Evolutionary conservation across 92 coral and sea anemone genomes (phyloP), one percentile per base, ranked within the genome.

Genomic region (Umimayanthus chanpuru): DNA sequence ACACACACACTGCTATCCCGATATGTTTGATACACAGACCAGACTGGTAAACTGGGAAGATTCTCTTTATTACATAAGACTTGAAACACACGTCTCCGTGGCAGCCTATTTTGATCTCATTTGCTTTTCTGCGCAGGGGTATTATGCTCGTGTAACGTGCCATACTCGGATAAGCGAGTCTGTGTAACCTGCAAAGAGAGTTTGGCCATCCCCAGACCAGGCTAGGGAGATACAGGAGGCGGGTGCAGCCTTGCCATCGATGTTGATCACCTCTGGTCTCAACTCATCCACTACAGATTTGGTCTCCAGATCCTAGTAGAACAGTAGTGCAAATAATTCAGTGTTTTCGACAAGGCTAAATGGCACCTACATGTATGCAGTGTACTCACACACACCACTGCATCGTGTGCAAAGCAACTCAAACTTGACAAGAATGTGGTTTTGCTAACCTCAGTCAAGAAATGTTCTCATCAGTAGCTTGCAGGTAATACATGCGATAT

Each of bases 201-300:
- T 95, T 89, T 97, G 99, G 32, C 99, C 99, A 79, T 97, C 99
- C 2, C 98, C 95, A 55, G 99, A 97, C 99, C 99, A 97, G 44
- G 99, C 99, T 6, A 97, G 95, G 12, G 99, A 97, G 11, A 97
- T 90, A 47, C 99, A 97, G 2, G 94, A 92, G 25, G 96, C 95
- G 7, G 98, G 88, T 2, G 91, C 92, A 0, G 96, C 92, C 81
- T 97, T 97, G 71, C 99, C 99, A 84, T 96, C 97, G 82, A 96
- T 93, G 88, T 94, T 96, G 26, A 97, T 94, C 44, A 97, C 96
- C 68, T 97, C 99, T 32, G 95, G 98, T 79, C 92, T 86, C 50
- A 97, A 92, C 87, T 97, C 99, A 77, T 97, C 99, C 23, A 97
- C 99, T 0, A 94, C 93, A 2, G 99, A 93, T 85, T 97, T 97